Evolutionary conservation across 1,140 invertebrate species (phyloP).

Genomic region (Argopecten irradians): DNA sequence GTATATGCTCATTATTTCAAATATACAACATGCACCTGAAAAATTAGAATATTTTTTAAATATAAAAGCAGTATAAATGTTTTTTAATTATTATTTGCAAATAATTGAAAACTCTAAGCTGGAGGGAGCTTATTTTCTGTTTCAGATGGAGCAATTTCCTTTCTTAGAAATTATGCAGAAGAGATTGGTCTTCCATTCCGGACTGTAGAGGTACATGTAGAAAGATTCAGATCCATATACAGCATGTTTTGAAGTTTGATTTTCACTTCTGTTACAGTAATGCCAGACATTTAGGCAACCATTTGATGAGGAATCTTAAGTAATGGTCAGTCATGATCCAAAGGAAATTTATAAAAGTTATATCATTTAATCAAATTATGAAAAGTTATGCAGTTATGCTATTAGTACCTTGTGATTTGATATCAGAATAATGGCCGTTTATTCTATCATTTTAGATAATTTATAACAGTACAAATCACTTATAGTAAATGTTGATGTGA

Average conservation of each 20-base stretch:
- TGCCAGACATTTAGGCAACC: background rate
- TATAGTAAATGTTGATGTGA: no score
- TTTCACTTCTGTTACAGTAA: background rate
- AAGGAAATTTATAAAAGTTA: background rate
- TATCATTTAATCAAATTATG: background rate
- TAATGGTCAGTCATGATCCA: background rate
- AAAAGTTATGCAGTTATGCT: background rate
- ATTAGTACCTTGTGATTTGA: no score
- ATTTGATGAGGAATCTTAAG: background rate
- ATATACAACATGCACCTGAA: no score
- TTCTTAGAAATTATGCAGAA: constrained; percentile 53
- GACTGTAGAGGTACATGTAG: constrained; percentile 54
- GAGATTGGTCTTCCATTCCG: constrained; percentile 59
- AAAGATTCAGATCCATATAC: background rate
- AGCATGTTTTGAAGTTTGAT: background rate
- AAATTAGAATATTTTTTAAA: no score
- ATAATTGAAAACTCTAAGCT: no score
- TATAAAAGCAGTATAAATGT: no score
- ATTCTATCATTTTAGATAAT: no score
- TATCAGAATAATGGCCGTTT: no score
- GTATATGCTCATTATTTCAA: no score
- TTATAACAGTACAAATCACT: no score
- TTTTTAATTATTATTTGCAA: no score
- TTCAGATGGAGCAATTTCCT: constrained; percentile 60
- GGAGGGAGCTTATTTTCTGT: no score